Conservation (phyloP, 2,888 invertebrate species). For the Synergus itoensis region DNA sequence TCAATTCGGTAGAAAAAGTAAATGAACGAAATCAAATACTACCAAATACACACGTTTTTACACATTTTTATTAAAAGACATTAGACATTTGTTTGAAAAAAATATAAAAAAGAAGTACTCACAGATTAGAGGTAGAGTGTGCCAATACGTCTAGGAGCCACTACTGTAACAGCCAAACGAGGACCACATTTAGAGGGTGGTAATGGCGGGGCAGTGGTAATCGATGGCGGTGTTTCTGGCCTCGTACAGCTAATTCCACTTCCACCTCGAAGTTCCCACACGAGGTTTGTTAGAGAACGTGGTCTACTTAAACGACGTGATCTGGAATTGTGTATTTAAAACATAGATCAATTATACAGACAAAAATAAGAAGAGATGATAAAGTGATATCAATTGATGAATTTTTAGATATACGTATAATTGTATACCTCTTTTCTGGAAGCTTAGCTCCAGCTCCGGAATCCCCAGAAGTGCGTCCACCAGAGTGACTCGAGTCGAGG, state of each 20-base stretch:
- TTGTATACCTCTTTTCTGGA: slow-evolving; percentile 85
- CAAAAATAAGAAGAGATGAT: background rate
- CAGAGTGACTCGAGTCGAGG: slow-evolving; percentile 93
- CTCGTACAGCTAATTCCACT: slow-evolving; percentile 71
- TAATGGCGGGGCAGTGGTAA: slow-evolving; percentile 73
- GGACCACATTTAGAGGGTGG: slow-evolving; percentile 79
- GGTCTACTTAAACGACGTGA: slow-evolving; percentile 90
- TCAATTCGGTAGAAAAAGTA: background rate
- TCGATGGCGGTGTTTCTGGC: slow-evolving; percentile 75
- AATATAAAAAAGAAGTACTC: too few species aligned
- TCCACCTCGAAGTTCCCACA: slow-evolving; percentile 84
- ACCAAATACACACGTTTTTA: background rate
- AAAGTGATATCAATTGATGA: background rate
- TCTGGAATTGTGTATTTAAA: slow-evolving; percentile 58
- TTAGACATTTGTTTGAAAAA: background rate
- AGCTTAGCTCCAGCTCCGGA: slow-evolving; percentile 88
- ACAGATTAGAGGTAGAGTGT: slow-evolving; percentile 79
- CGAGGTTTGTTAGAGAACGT: slow-evolving; percentile 91
- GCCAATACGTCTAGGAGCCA: slow-evolving; percentile 77
- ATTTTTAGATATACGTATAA: background rate
- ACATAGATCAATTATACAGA: background rate
- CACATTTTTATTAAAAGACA: background rate
- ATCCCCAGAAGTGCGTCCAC: slow-evolving; percentile 91
- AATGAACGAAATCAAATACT: too few species aligned
- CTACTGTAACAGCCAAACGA: slow-evolving; percentile 78